Evolutionary conservation across 1,140 invertebrate species (phyloP), one percentile per base, ranked within the genome.

Genomic region (Drosophila funebris): DNA sequence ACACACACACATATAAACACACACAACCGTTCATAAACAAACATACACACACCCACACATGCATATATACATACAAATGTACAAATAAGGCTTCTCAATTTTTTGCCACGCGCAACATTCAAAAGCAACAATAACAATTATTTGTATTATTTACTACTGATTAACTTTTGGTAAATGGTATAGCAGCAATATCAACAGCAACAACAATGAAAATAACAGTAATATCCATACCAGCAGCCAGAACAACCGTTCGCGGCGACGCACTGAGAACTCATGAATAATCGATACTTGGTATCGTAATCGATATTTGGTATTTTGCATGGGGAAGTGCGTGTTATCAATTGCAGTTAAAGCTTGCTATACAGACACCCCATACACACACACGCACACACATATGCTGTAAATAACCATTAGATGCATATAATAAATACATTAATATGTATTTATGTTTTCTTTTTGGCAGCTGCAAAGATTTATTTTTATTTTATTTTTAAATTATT

Each of bases 151-250:
- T 60, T 43, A 41, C 11, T 43, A 52, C 43, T 41, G 22, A 20
- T 61, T 22, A 52, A 60, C 27, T 63, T 54, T 20, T 44, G 67
- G 67, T 63, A 48, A 9, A 29, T 62, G 67, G 67, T 60, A 36
- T 60, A 67, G 27, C 4, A 60, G 24, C 5, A 58, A 39, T 29
- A 66, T 31, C 14, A 62, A 29, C 14, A 56, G 20, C 3, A 29
- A 24, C n/a, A 56, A 43, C 3, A 41, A 53, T 29, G n/a, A 39
- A 7, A 54, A 54, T 13, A 22, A 48, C 20, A 53, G 43, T 33
- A 44, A 50, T 29, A 18, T 39, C 27, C 62, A 56, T 16, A 41
- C 41, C 27, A 31, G 29, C 9, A 31, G 29, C 29, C 8, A 24
- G 20, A 67, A 31, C 3, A 46, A 37, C 14, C 14, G 50, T 56